phyloP scores from a whole-genome alignment of 1,140 invertebrate species.

The Drosophila saltans region DNA sequence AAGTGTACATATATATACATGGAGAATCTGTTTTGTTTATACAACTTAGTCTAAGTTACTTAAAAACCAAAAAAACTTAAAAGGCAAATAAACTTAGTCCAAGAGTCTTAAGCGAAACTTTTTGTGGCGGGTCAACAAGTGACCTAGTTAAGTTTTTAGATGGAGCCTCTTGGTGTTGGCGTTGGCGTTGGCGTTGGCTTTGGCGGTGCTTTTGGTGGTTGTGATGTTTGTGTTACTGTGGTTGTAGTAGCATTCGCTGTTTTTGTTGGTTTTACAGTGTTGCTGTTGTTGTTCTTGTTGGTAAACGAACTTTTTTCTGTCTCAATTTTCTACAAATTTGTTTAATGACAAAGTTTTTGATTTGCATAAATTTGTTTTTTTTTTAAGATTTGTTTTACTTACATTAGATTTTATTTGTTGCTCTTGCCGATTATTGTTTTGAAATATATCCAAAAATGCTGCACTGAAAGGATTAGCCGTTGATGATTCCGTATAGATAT shows the following conservation, averaged over 20 bases:
- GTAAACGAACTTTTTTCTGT: slow-evolving; percentile 37
- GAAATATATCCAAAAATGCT: slow-evolving; percentile 39
- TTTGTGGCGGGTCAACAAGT: slow-evolving; percentile 42
- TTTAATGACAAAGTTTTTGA: neutral
- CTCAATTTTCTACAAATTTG: slow-evolving; percentile 24
- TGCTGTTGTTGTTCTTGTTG: too few species aligned
- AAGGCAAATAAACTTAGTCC: slow-evolving; percentile 14
- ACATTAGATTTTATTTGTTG: slow-evolving; percentile 16
- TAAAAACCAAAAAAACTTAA: slow-evolving; percentile 47
- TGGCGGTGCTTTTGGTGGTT: neutral
- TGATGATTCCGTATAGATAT: slow-evolving; percentile 42
- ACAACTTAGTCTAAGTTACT: slow-evolving; percentile 34
- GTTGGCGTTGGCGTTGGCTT: slow-evolving; percentile 18
- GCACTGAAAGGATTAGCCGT: slow-evolving; percentile 60
- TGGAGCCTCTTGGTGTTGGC: slow-evolving; percentile 23
- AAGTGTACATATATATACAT: neutral
- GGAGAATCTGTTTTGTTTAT: slow-evolving; percentile 17
- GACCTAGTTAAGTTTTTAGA: slow-evolving; percentile 46
- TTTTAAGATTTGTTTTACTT: slow-evolving; percentile 38
- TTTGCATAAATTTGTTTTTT: neutral
- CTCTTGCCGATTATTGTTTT: neutral
- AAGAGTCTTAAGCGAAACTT: slow-evolving; percentile 36
- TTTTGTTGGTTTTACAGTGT: slow-evolving; percentile 37
- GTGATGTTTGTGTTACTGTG: slow-evolving; percentile 24
- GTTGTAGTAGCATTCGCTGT: slow-evolving; percentile 52